A percentile compares a stretch with the other conserved stretches of the same genome.
These are phyloP conservation scores for Thalpophila matura DNA, from an alignment of 2,888 invertebrate species.

Conservation along the genomic window DNA sequence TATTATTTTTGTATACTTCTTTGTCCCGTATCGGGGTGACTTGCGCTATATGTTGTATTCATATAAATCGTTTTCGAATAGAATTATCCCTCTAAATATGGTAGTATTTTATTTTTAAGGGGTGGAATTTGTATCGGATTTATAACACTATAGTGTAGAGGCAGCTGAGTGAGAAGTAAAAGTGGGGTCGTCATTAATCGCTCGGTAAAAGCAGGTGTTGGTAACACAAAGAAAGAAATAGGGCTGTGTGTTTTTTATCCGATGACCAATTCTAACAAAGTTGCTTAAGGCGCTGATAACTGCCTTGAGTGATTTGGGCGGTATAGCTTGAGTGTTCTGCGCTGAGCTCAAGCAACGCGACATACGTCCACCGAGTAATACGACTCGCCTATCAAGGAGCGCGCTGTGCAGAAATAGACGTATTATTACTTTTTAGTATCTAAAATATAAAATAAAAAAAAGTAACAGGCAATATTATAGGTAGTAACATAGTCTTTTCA, in stretches of 20 bases:
- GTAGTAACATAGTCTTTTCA: too few species aligned
- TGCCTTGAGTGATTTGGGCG: too few species aligned
- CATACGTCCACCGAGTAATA: too few species aligned
- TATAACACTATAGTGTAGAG: conserved; percentile 2
- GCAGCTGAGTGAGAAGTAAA: conserved; percentile 3
- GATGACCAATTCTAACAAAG: neutral
- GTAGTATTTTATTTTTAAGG: conserved; percentile 14
- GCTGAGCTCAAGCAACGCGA: too few species aligned
- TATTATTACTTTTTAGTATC: too few species aligned
- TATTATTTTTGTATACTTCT: conserved; percentile 26
- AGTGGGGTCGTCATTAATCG: conserved; percentile 14
- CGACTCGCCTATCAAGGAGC: too few species aligned
- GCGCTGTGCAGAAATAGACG: too few species aligned
- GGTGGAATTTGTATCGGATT: neutral
- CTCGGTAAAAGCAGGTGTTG: conserved; percentile 23
- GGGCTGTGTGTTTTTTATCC: neutral
- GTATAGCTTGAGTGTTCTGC: too few species aligned
- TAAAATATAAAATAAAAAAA: too few species aligned
- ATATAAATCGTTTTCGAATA: conserved; percentile 16
- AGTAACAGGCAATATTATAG: too few species aligned
- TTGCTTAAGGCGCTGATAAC: too few species aligned
- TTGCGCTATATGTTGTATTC: conserved; percentile 5
- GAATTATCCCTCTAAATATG: conserved; percentile 3
- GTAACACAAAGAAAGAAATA: conserved; percentile 2
- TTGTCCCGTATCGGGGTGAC: neutral